Conservation (phyloP, 2,888 invertebrate species). For the Thymelicus sylvestris region DNA sequence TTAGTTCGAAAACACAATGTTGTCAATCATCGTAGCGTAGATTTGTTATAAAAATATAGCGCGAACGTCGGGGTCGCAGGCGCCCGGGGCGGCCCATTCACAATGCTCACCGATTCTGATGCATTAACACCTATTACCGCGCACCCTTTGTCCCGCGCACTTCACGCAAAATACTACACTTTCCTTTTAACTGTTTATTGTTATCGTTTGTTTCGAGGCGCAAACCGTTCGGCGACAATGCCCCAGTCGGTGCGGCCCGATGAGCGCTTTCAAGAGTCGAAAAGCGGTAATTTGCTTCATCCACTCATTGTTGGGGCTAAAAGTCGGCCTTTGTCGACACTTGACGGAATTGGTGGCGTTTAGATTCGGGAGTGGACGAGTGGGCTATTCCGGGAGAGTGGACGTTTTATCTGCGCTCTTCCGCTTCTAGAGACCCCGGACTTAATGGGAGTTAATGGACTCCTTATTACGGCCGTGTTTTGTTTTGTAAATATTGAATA, state of each 20-base stretch:
- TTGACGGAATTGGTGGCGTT: slow-evolving; percentile 82
- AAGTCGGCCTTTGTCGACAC: slow-evolving; percentile 82
- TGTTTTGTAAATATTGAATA: slow-evolving; percentile 40
- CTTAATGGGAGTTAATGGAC: slow-evolving; percentile 67
- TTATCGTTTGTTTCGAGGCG: slow-evolving; percentile 81
- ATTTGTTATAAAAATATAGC: slow-evolving; percentile 77
- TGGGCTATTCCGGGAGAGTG: slow-evolving; percentile 77
- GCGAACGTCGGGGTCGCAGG: slow-evolving; percentile 45
- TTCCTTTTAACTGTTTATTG: slow-evolving; percentile 83
- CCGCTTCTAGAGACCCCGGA: slow-evolving; percentile 61
- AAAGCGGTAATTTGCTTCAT: slow-evolving; percentile 82
- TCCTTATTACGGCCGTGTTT: slow-evolving; percentile 51
- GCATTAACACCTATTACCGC: slow-evolving; percentile 80
- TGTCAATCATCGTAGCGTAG: slow-evolving; percentile 71
- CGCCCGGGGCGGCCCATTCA: slow-evolving; percentile 63
- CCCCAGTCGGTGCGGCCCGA: slow-evolving; percentile 71
- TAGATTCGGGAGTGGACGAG: slow-evolving; percentile 78
- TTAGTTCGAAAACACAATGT: slow-evolving; percentile 67
- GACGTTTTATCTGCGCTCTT: slow-evolving; percentile 60
- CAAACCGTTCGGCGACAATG: slow-evolving; percentile 79
- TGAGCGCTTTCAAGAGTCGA: slow-evolving; percentile 79
- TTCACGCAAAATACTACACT: slow-evolving; percentile 80
- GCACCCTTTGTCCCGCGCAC: slow-evolving; percentile 68
- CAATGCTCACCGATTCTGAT: slow-evolving; percentile 70
- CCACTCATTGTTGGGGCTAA: slow-evolving; percentile 80